phyloP scores from a whole-genome alignment of 2,888 invertebrate species.

The Cecidostiba fungosa region DNA sequence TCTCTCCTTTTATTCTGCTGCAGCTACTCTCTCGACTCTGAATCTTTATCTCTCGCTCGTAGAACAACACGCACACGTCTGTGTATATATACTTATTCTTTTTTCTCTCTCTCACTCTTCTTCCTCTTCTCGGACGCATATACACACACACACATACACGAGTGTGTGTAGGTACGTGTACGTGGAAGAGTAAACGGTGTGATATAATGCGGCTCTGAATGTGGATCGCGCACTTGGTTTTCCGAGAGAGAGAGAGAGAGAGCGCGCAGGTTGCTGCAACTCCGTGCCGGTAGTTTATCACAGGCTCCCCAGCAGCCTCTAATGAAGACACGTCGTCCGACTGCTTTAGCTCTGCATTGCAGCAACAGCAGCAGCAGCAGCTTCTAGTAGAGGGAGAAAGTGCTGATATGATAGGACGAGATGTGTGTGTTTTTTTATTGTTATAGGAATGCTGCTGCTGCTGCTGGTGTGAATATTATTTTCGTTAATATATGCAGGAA shows the following conservation, averaged over 20 bases:
- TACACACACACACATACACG: too few species aligned
- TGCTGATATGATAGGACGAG: constrained; percentile 42
- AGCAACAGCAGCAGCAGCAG: not conserved
- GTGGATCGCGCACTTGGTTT: constrained; percentile 40
- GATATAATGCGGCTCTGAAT: constrained; percentile 40
- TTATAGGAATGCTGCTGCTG: not conserved
- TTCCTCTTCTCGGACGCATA: not conserved
- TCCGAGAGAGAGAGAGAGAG: constrained; percentile 5
- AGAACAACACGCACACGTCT: not conserved
- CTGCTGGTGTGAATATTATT: not conserved
- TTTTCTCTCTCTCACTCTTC: not conserved
- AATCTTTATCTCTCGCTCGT: constrained; percentile 22
- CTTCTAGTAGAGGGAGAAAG: constrained; percentile 49
- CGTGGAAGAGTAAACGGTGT: constrained; percentile 2
- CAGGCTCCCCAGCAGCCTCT: not conserved
- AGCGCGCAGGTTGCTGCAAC: not conserved
- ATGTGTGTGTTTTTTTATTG: constrained; percentile 1
- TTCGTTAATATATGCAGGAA: not conserved
- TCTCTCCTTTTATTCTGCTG: constrained; percentile 22
- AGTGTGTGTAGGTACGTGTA: not conserved
- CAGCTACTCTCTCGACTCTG: not conserved
- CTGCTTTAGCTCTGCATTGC: not conserved
- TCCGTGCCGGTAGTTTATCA: constrained; percentile 51
- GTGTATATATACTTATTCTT: not conserved
- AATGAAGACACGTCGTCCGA: constrained; percentile 49